A percentile compares a stretch with the other conserved stretches of the same genome.
phyloP scores from a whole-genome alignment of 2,797 vertebrate genomes.

The Mycteria americana region DNA sequence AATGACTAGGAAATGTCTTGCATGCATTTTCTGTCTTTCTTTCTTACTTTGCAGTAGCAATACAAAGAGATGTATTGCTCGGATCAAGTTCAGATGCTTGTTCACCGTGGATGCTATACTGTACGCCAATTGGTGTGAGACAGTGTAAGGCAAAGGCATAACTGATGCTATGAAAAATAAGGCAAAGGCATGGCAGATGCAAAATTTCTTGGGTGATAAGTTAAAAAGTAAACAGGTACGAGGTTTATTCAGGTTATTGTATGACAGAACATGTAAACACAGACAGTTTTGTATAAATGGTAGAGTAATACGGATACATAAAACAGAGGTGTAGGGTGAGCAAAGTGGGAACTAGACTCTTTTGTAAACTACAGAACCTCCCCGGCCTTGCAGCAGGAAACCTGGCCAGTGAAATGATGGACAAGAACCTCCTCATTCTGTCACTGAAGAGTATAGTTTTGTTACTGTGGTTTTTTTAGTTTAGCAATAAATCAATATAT shows the following conservation, averaged over 20 bases:
- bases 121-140: neutral
- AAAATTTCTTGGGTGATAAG: neutral
- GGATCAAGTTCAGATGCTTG: neutral
- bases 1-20: neutral
- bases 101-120: rapidly evolving
- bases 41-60: neutral
- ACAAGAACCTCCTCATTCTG: neutral
- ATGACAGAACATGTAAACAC: neutral
- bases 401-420: neutral
- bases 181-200: neutral
- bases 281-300: neutral
- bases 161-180: neutral
- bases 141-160: neutral
- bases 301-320: neutral
- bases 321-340: neutral
- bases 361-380: neutral
- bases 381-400: neutral
- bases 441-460: neutral
- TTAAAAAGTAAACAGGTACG: neutral
- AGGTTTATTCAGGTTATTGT: neutral
- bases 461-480: neutral
- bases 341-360: neutral
- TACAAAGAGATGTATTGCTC: neutral
- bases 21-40: neutral
- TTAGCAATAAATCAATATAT: neutral